Base-by-base conservation (phyloP, 2,113 vertebrate genomes). In the Alexandromys fortis region DNA sequence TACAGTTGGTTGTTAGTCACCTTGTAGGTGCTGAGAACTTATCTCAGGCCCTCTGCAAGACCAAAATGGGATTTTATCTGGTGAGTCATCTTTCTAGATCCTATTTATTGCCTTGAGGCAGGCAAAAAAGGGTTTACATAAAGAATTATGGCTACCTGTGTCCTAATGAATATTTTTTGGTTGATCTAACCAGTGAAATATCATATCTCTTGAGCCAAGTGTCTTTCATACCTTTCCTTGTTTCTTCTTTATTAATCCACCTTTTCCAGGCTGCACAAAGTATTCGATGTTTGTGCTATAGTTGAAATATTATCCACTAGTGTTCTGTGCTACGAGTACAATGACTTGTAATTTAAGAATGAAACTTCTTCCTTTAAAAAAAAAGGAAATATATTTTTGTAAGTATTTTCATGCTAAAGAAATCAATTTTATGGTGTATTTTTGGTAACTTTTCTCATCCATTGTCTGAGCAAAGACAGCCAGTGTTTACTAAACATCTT, bases 201-300 rank as follows among this genome's bases (percentile, higher is more conserved):
- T 28, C 24, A 92, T 1, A 49, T 2, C 63, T 28, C 9, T 73
- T 13, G 16, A 8, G 0, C 10, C 1, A 65, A 19, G 0, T 30
- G 0, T 55, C 1, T 28, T 35, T 82, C 35, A 42, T 12, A 1
- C 2, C 2, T 72, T 72, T 65, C 14, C 26, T 94, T 13, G 49
- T 85, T 0, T 72, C 22, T 92, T 1, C 17, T 22, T 81, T 90
- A 30, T 19, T 87, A 83, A 82, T 83, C n/a, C 33, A 3, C 75
- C 8, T 28, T 67, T 86, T 90, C 88, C 21, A 63, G 2, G 7
- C 67, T 42, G 45, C 11, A n/a, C 1, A 11, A 52, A 3, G 17
- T 47, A 61, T 72, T 72, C 82, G 26, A 14, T 17, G 24, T n/a
- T 73, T 61, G 38, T 45, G 7, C 1, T 3, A 8, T 21, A 77